Base-by-base conservation (phyloP, 2,888 invertebrate genomes). In the Smittia aterrima region DNA sequence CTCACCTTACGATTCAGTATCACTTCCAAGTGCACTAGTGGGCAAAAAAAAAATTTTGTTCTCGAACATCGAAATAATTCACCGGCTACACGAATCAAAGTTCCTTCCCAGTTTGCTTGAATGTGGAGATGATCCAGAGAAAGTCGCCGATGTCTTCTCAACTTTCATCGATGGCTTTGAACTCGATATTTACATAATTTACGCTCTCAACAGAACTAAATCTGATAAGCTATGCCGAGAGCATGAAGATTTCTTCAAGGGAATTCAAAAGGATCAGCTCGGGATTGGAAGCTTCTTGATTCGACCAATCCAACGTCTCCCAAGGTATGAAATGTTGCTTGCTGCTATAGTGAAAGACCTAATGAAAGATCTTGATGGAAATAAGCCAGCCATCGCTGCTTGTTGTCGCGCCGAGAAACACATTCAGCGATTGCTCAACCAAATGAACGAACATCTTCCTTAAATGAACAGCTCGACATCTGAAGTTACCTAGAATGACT, bases 31-130 rank as follows among this genome's bases (percentile, higher is more conserved):
- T 38, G 81, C 81, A 0, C 75, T 83, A 40, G 79, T 80, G 1
- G 83, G 83, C 53, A 83, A 83, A 75, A 82, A 82, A 75, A 18
- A 6, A 6, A 80, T 80, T 62, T 90, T 96, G 79, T 95, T 97
- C 81, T 95, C 95, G 16, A 97, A 97, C 82, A 90, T 96, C 70
- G 95, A 96, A 81, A 93, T 94, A 82, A 95, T 96, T 79, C 92
- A 90, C 82, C 91, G 94, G 82, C 96, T 96, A 82, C 96, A 97
- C 83, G 79, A 80, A n/a, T 79, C 80, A 74, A 80, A 81, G 75
- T 82, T 83, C 75, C 74, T 82, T 74, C 83, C 83, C 24, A 82
- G 82, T 81, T 24, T 83, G 54, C 77, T 77, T 0, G 77, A 79
- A 9, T 81, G 82, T 78, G 78, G 78, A 20, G 78, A 79, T 13